Evolutionary conservation across 1,140 invertebrate species (phyloP).

Genomic region (Bradysia coprophila): DNA sequence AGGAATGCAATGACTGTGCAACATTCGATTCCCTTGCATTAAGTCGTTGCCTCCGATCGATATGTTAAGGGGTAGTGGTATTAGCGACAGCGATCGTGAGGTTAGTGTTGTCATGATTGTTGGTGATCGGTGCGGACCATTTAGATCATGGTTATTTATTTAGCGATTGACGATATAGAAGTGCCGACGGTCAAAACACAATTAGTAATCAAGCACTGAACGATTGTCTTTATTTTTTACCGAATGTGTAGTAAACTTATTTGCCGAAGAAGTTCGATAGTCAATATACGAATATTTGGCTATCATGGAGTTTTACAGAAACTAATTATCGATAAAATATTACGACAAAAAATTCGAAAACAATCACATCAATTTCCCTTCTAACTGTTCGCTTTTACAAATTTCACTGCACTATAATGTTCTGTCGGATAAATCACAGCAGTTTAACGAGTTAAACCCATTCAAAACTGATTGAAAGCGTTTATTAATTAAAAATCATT

Average conservation of each 20-base stretch:
- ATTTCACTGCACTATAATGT: neutral
- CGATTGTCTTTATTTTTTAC: no score
- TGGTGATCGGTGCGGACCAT: neutral
- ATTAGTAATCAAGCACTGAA: no score
- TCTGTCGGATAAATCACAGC: neutral
- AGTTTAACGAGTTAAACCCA: neutral
- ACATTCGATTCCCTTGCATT: neutral
- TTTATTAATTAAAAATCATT: neutral
- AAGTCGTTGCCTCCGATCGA: neutral
- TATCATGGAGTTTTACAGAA: no score
- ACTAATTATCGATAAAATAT: no score
- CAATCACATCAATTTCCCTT: neutral
- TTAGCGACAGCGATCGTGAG: neutral
- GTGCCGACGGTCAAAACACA: neutral
- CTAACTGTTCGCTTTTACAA: neutral
- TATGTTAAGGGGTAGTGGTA: neutral
- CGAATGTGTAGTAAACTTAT: neutral
- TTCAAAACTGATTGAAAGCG: neutral
- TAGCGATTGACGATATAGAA: neutral
- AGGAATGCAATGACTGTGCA: neutral
- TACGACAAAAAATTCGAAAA: no score
- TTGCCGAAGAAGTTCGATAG: neutral
- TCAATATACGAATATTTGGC: neutral
- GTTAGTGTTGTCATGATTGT: slow-evolving; percentile 4
- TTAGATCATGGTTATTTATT: neutral